Percentiles rank a stretch among this genome's conserved stretches.
Evolutionary conservation across 2,888 invertebrate genomes (phyloP).

Genomic region (Plebejus anna): DNA sequence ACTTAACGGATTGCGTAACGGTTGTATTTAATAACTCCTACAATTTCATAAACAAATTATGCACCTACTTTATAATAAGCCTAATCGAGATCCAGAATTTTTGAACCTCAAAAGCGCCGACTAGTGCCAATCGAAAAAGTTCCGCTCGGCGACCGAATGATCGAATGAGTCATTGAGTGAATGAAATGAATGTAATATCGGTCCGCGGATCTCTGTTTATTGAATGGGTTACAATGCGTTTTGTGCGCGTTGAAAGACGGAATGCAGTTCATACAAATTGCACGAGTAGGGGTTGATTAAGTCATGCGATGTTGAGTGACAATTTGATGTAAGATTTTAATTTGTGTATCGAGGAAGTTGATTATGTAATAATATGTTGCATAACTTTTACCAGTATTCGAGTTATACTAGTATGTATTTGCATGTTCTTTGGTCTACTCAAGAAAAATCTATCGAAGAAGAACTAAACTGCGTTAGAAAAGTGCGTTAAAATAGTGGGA

Average conservation of each 20-base stretch:
- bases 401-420: no score
- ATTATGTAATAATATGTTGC: background rate
- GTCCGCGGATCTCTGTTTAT: slow-evolving; percentile 70
- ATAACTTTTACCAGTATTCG: no score
- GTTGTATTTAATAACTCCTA: slow-evolving; percentile 55
- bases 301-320: slow-evolving; percentile 40
- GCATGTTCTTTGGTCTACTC: no score
- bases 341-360: background rate
- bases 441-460: no score
- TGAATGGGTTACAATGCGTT: slow-evolving; percentile 63
- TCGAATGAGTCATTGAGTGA: slow-evolving; percentile 57
- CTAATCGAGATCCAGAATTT: slow-evolving; percentile 39
- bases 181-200: slow-evolving; percentile 58
- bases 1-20: slow-evolving; percentile 74
- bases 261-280: slow-evolving; percentile 47
- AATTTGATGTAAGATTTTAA: slow-evolving; percentile 35
- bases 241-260: slow-evolving; percentile 54
- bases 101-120: slow-evolving; percentile 64
- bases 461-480: no score
- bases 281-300: slow-evolving; percentile 42
- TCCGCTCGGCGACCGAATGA: slow-evolving; percentile 52
- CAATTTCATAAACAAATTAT: slow-evolving; percentile 36
- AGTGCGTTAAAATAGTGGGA: no score
- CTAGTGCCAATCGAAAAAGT: slow-evolving; percentile 68
- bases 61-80: slow-evolving; percentile 34